Evolutionary conservation across 2,888 invertebrate species (phyloP), one percentile per base, ranked within the genome.

Genomic region (Zootermopsis nevadensis): DNA sequence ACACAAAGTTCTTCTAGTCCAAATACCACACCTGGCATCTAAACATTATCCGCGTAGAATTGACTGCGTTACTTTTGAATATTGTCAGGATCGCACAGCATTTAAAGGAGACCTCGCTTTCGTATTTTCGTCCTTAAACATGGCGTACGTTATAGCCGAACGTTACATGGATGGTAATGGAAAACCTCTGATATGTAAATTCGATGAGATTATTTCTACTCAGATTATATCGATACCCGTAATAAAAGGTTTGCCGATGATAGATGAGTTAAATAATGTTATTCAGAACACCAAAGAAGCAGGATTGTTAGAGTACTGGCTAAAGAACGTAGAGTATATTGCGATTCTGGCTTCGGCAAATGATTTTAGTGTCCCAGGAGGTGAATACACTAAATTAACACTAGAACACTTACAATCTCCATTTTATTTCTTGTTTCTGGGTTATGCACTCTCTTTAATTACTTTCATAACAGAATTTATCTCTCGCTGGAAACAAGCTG

Each of bases 351-450:
- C 22, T n/a, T 74, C 74, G 0, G 74, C 74, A 8, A 35, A 8
- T n/a, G n/a, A 38, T n/a, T 74, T 74, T n/a, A 38, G 24, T 2
- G 10, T 74, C 7, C n/a, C 74, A n/a, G 24, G 24, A 0, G 74
- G 74, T n/a, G 74, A 74, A 74, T 74, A 74, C 38, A 74, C 10
- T 22, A 74, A 74, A 74, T 27, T 74, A 38, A 74, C 74, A 6
- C 6, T 74, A n/a, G 74, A 74, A 10, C 38, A 38, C 33, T 35
- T 74, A 10, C 74, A 74, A 30, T 33, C 33, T n/a, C 33, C 74
- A 33, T 74, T 74, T n/a, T 74, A 74, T n/a, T 38, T 74, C 38
- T n/a, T 74, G 15, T 38, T 33, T 74, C 31, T 74, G 4, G 74
- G 74, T 31, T 69, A 33, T 7, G 33, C 15, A 33, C 19, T 69